These are phyloP conservation scores for Scaptomyza cyrtandrae DNA, from an alignment of 2,888 invertebrate genomes.

Conservation along the genomic window DNA sequence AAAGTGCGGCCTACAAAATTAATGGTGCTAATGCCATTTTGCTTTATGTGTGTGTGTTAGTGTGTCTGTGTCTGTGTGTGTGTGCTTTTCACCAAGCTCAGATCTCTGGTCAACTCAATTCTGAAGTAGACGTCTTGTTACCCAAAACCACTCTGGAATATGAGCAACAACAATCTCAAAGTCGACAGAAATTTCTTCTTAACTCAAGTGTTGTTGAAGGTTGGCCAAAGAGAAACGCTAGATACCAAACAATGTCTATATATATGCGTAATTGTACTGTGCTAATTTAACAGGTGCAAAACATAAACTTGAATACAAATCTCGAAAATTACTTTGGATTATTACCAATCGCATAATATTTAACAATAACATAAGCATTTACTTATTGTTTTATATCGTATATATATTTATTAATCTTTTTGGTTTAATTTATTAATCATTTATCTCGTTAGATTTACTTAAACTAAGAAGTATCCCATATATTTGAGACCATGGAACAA, in stretches of 20 bases:
- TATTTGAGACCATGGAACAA: neutral
- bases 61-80: constrained; percentile 8
- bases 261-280: neutral
- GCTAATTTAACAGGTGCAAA: neutral
- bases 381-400: neutral
- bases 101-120: constrained; percentile 55
- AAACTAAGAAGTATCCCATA: neutral
- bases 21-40: constrained; percentile 74
- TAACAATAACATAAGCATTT: no score
- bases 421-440: neutral
- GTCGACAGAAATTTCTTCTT: constrained; percentile 42
- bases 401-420: neutral
- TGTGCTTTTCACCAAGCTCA: constrained; percentile 6
- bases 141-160: constrained; percentile 59
- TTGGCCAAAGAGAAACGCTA: constrained; percentile 6
- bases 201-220: constrained; percentile 32
- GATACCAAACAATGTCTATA: constrained; percentile 2
- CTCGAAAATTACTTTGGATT: neutral
- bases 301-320: neutral
- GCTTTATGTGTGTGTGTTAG: constrained; percentile 14
- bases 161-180: constrained; percentile 48
- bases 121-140: constrained; percentile 56
- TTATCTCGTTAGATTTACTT: neutral
- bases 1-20: constrained; percentile 70
- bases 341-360: no score